Evolutionary conservation across 1,140 invertebrate species (phyloP), one percentile per base, ranked within the genome.

Genomic region (Drosophila pachea): DNA sequence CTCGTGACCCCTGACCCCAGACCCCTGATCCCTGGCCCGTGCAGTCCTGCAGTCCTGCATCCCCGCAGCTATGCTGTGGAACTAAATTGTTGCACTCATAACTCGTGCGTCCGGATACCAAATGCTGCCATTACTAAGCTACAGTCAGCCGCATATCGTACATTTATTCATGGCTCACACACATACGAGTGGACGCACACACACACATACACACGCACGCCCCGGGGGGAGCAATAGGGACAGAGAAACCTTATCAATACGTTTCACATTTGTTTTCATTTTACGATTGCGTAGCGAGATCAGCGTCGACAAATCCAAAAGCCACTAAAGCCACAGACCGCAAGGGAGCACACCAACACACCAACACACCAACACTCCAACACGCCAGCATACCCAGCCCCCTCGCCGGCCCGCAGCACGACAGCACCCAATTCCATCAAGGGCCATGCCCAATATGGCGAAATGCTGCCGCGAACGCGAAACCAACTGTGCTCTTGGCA

Each of bases 221-320:
- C 40, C 2, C 52, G 55, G 33, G 45, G 12, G 48, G 14, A 62
- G 42, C 40, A n/a, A 38, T 7, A 43, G 11, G 64, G 60, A 77
- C 72, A 78, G 50, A 71, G 70, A 72, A 75, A 69, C 66, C 76
- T 81, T 86, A 86, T 86, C 81, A 86, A 86, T 86, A 86, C 81
- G 81, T 71, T 86, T 68, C 70, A 64, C 81, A 86, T 86, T 86
- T 86, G 81, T 86, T 86, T 86, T 86, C 76, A 86, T 86, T 86
- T 86, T 86, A 74, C 77, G 81, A 86, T 86, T 86, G 70, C 76
- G 81, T 81, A 86, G 81, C 81, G 74, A 86, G 81, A 86, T 86
- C 81, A 86, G 68, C 76, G 63, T 77, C 79, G 79, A 79, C 79
- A 84, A 84, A 84, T 84, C 81, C 67, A 76, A 86, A 86, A 86